A percentile compares a stretch with the other conserved stretches of the same genome.
phyloP scores from a whole-genome alignment of 1,140 invertebrate species.

The Drosophila saltans region DNA sequence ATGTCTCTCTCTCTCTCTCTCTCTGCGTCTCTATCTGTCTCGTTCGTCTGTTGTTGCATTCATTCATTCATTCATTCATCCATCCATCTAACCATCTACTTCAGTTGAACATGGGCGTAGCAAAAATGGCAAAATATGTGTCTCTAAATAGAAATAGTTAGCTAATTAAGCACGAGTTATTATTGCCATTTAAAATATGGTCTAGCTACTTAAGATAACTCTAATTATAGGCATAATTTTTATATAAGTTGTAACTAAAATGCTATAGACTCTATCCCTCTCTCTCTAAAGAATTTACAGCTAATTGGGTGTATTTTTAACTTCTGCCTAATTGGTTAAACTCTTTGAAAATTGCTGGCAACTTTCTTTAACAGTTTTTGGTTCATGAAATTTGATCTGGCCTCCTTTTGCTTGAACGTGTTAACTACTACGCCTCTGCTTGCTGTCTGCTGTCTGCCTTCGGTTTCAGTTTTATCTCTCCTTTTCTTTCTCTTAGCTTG shows the following conservation, averaged over 20 bases:
- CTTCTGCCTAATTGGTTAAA: background rate
- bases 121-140: background rate
- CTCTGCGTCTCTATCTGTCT: conserved; percentile 17
- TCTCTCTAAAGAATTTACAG: too few relatives aligned
- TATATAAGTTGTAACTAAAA: too few relatives aligned
- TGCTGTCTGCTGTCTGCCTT: conserved; percentile 43
- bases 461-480: conserved; percentile 11
- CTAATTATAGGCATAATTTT: too few relatives aligned
- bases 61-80: conserved; percentile 9
- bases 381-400: too few relatives aligned
- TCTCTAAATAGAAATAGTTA: too few relatives aligned
- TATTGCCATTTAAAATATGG: too few relatives aligned
- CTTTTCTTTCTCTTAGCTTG: background rate
- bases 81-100: conserved; percentile 33
- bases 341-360: background rate
- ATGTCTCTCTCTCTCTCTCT: background rate
- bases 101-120: background rate
- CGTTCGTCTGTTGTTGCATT: background rate
- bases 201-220: too few relatives aligned
- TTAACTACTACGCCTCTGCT: conserved; percentile 38
- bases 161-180: too few relatives aligned
- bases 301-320: background rate
- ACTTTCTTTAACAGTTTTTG: too few relatives aligned
- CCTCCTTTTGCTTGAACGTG: too few relatives aligned
- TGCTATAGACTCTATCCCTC: too few relatives aligned